Percentiles rank a stretch among this genome's conserved stretches.
Conservation (phyloP, 1,140 invertebrate genomes). For the Pseudachorutes palmiensis region DNA sequence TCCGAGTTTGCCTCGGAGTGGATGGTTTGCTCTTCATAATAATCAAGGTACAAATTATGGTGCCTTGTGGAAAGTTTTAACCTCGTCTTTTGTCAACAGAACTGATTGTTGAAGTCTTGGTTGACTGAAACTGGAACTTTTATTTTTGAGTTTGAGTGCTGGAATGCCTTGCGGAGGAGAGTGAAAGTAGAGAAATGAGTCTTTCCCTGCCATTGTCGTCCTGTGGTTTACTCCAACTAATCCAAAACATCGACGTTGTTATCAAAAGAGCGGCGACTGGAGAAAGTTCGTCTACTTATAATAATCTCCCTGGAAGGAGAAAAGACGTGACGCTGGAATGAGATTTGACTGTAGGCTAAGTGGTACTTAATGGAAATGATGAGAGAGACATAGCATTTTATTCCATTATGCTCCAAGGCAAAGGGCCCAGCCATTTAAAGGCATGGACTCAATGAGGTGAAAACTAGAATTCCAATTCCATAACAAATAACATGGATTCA, state of each 20-base stretch:
- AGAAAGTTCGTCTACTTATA: neutral
- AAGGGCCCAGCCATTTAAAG: too few species aligned
- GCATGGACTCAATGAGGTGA: too few species aligned
- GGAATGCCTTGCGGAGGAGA: neutral
- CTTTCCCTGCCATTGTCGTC: too few species aligned
- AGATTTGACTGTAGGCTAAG: slow-evolving; percentile 16
- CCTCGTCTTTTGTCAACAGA: too few species aligned
- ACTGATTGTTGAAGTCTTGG: too few species aligned
- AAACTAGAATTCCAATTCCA: too few species aligned
- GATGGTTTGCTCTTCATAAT: too few species aligned
- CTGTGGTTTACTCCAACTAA: neutral
- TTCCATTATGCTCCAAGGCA: slow-evolving; percentile 16
- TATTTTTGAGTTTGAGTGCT: neutral
- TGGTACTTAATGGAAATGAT: slow-evolving; percentile 24
- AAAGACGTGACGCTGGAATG: slow-evolving; percentile 2
- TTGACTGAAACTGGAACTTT: neutral
- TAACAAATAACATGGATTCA: too few species aligned
- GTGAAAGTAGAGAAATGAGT: neutral
- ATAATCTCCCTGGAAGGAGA: slow-evolving; percentile 1
- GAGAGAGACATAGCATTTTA: slow-evolving; percentile 14
- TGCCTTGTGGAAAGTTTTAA: too few species aligned
- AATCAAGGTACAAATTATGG: too few species aligned
- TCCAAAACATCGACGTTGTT: neutral
- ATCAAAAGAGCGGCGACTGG: neutral
- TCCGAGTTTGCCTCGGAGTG: too few species aligned